A percentile compares a stretch with the other conserved stretches of the same genome.
Conservation (phyloP, 1,140 invertebrate genomes). For the Rhopalosiphum maidis region DNA sequence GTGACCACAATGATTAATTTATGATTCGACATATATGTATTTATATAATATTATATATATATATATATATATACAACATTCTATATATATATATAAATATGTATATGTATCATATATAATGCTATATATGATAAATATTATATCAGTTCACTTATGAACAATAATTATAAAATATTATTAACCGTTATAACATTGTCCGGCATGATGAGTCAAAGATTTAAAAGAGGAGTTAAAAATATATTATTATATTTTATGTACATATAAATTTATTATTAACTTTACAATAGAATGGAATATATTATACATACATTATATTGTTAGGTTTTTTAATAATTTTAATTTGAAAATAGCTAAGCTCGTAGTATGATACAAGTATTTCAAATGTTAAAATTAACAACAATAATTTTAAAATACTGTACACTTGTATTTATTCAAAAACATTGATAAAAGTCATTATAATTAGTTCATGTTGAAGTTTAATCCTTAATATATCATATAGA, state of each 20-base stretch:
- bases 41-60: neutral
- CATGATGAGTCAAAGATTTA: neutral
- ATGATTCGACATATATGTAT: neutral
- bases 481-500: neutral
- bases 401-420: neutral
- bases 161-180: neutral
- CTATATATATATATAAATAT: neutral
- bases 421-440: neutral
- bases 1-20: constrained; percentile 11
- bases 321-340: neutral
- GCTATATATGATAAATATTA: neutral
- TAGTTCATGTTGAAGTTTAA: neutral
- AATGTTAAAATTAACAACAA: neutral
- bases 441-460: neutral
- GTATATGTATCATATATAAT: too few relatives aligned
- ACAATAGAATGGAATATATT: neutral
- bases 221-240: neutral
- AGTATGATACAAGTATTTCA: neutral
- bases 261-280: neutral
- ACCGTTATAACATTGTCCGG: neutral
- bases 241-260: neutral
- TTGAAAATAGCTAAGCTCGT: neutral
- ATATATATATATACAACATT: too few relatives aligned
- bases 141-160: neutral
- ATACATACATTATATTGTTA: neutral